Evolutionary conservation across 64 coral and sea anemone species (phyloP).

Genomic region (Anthopleura sola): DNA sequence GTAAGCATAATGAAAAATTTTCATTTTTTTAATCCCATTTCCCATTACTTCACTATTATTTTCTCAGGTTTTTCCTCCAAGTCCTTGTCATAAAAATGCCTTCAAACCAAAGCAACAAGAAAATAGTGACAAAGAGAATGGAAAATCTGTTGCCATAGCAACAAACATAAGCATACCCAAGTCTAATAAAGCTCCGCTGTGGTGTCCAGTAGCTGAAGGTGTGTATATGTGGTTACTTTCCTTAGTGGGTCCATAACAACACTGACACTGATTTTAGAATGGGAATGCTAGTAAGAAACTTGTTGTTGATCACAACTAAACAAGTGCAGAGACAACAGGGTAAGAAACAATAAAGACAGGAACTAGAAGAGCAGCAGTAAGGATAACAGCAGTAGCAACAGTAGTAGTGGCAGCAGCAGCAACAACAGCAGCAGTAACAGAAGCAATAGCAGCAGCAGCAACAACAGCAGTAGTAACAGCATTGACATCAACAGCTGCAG

Average conservation of each 20-base stretch:
- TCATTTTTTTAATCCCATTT: neutral
- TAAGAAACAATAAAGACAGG: neutral
- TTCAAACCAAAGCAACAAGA: conserved; percentile 36
- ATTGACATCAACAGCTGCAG: too few relatives aligned
- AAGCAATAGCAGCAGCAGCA: too few relatives aligned
- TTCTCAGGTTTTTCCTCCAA: neutral
- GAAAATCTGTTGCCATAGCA: conserved; percentile 7
- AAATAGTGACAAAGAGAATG: neutral
- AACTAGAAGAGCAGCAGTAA: too few relatives aligned
- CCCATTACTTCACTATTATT: neutral
- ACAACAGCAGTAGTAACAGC: too few relatives aligned
- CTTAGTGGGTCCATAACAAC: too few relatives aligned
- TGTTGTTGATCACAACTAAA: too few relatives aligned
- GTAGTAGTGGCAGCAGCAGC: too few relatives aligned
- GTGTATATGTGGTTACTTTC: neutral
- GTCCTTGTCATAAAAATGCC: conserved; percentile 57
- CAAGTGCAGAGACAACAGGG: neutral
- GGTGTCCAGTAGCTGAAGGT: conserved; percentile 87
- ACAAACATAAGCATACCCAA: conserved; percentile 60
- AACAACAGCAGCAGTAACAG: too few relatives aligned
- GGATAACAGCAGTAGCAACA: too few relatives aligned
- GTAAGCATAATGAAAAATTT: conserved; percentile 13
- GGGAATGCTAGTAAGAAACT: too few relatives aligned
- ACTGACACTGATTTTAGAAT: too few relatives aligned
- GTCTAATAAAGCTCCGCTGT: conserved; percentile 28